Percentiles rank a stretch among this genome's conserved stretches.
These are phyloP conservation scores for Theretra japonica DNA, from an alignment of 2,888 invertebrate genomes.

Conservation along the genomic window DNA sequence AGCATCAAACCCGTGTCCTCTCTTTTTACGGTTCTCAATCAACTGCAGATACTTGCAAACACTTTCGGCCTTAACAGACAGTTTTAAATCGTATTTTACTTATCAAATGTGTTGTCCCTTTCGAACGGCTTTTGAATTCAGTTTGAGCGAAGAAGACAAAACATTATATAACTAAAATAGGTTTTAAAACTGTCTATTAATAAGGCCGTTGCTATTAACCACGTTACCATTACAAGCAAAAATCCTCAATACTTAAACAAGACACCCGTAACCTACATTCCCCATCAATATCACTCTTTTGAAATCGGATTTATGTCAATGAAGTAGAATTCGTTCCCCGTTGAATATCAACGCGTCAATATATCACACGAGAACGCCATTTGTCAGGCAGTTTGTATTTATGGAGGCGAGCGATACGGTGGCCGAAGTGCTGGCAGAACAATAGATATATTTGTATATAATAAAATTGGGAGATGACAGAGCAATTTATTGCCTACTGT, in stretches of 20 bases:
- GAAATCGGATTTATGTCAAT: constrained; percentile 53
- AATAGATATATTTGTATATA: constrained; percentile 30
- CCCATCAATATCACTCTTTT: constrained; percentile 46
- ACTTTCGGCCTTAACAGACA: too few species aligned
- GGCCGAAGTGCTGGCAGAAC: constrained; percentile 40
- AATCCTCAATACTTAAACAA: background rate
- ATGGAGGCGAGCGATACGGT: constrained; percentile 55
- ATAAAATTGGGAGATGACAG: constrained; percentile 35
- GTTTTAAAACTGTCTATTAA: too few species aligned
- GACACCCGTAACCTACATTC: constrained; percentile 21
- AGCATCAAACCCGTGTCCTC: too few species aligned
- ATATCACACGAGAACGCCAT: constrained; percentile 65
- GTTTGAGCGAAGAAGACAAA: too few species aligned
- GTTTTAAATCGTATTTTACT: too few species aligned
- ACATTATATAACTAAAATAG: too few species aligned
- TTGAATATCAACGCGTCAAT: constrained; percentile 66
- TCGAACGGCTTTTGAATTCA: too few species aligned
- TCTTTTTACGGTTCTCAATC: too few species aligned
- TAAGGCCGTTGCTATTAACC: too few species aligned
- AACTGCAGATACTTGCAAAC: too few species aligned
- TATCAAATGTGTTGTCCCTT: too few species aligned
- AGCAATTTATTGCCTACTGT: constrained; percentile 38
- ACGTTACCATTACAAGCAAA: background rate
- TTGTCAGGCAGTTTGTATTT: constrained; percentile 63
- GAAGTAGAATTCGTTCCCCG: constrained; percentile 58